Evolutionary conservation across 2,113 vertebrate species (phyloP).

Genomic region (Rynchops niger): DNA sequence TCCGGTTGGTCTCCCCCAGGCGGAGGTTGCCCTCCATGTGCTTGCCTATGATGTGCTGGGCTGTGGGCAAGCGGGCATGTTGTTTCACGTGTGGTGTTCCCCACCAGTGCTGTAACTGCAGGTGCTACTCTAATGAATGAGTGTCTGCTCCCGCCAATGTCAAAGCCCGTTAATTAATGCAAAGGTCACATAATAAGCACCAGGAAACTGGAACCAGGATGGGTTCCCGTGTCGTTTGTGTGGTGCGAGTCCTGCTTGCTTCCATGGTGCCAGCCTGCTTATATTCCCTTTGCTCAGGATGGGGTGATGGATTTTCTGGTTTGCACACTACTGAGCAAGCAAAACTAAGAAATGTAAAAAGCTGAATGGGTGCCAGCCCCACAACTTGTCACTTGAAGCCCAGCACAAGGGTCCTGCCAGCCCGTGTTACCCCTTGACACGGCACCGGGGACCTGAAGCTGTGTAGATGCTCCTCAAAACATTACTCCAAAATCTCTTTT

Average conservation of each 20-base stretch:
- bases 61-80: fast-evolving
- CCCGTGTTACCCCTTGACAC: neutral
- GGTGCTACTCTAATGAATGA: neutral
- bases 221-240: neutral
- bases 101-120: neutral
- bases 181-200: neutral
- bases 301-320: neutral
- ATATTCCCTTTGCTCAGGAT: neutral
- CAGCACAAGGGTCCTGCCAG: neutral
- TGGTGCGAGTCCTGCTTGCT: neutral
- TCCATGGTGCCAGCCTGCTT: neutral
- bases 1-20: fast-evolving
- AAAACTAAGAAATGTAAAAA: neutral
- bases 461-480: neutral
- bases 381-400: neutral
- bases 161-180: neutral
- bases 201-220: neutral
- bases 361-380: neutral
- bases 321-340: neutral
- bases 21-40: neutral
- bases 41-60: neutral
- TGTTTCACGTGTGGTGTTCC: neutral
- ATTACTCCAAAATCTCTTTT: neutral
- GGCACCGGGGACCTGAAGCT: neutral
- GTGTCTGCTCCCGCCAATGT: neutral